Conservation (phyloP, 2,113 vertebrate species). For the Vidua chalybeata region DNA sequence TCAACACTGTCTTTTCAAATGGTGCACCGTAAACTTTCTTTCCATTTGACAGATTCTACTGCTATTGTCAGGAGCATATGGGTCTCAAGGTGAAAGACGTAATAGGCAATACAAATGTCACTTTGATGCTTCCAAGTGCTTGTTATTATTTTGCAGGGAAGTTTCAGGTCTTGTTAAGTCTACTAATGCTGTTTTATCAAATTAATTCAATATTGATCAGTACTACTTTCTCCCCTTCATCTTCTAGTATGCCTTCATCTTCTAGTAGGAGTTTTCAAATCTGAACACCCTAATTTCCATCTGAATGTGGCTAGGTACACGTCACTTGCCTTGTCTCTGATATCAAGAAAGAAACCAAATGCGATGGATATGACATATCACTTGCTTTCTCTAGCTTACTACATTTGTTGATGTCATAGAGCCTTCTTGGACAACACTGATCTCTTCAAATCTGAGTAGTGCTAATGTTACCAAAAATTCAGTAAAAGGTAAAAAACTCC, state of each 20-base stretch:
- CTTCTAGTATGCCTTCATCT: not conserved
- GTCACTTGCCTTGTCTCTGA: not conserved
- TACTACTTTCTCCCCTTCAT: not conserved
- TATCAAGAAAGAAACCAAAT: not conserved
- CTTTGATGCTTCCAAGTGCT: not conserved
- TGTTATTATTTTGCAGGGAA: not conserved
- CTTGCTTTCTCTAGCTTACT: not conserved
- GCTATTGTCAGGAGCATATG: not conserved
- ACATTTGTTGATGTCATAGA: not conserved
- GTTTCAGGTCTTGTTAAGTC: not conserved
- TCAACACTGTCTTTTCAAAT: not conserved
- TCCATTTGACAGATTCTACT: not conserved
- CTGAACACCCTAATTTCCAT: not conserved
- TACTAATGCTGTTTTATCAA: not conserved
- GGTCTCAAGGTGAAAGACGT: not conserved
- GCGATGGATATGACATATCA: not conserved
- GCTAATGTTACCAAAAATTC: not conserved
- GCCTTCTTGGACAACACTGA: not conserved
- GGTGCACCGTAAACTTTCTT: not conserved
- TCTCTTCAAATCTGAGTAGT: not conserved
- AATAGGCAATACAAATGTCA: not conserved
- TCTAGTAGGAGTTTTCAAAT: not conserved
- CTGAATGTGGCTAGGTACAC: not conserved
- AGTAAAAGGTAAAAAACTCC: not conserved
- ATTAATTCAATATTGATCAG: not conserved